Evolutionary conservation across 2,113 vertebrate genomes (phyloP).

Genomic region (Chlamydotis undulata): DNA sequence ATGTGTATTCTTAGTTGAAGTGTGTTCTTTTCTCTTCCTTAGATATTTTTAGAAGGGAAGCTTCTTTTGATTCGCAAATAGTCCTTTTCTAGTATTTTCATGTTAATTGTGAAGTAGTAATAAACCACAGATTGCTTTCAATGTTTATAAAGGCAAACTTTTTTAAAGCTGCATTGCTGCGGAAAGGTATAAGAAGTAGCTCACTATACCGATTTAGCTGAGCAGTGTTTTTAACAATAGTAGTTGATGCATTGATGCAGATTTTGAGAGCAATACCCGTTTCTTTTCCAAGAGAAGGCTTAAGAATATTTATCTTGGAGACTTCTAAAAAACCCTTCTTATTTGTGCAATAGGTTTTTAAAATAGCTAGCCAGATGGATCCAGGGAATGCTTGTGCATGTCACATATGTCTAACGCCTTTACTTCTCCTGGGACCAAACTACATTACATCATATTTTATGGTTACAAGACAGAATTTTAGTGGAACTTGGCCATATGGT

Average conservation of each 20-base stretch:
- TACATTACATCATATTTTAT: conserved; percentile 73
- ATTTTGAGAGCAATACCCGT: background rate
- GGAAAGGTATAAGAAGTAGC: background rate
- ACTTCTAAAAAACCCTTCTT: background rate
- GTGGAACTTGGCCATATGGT: conserved; percentile 71
- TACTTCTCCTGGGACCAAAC: conserved; percentile 52
- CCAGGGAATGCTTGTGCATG: conserved; percentile 13
- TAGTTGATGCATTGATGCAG: background rate
- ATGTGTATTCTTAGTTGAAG: background rate
- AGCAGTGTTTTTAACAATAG: background rate
- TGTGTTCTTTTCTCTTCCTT: background rate
- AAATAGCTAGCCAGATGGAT: conserved; percentile 54
- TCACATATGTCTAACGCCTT: conserved; percentile 57
- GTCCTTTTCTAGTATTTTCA: background rate
- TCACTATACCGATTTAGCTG: background rate
- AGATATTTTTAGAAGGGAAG: background rate
- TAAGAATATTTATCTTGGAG: conserved; percentile 15
- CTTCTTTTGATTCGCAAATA: background rate
- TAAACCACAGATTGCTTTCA: background rate
- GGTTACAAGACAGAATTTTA: conserved; percentile 70
- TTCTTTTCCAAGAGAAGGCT: conserved; percentile 9
- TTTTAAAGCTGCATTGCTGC: background rate
- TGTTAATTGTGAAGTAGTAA: background rate
- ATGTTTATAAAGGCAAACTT: background rate
- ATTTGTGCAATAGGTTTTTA: conserved; percentile 34